Base-by-base conservation (phyloP, 92 coral and sea anemone genomes). In the Diadumene lineata region DNA sequence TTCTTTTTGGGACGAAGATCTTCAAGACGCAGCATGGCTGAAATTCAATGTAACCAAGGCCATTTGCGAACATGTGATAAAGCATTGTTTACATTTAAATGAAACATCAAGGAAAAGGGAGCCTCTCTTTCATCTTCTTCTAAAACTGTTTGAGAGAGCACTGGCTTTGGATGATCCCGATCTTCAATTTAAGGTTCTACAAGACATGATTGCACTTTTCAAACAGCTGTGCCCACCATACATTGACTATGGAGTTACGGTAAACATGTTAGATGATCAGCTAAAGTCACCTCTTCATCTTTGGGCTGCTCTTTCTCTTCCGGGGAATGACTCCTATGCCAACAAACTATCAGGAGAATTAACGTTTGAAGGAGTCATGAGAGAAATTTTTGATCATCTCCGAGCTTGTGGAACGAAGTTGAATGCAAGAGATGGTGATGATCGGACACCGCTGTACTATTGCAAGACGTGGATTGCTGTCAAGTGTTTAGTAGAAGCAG, bases 391-490 rank as follows among this genome's bases (percentile, higher is more conserved):
- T 0, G 0, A 31, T 16, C 56, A 31, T 34, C 76, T 66, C 7
- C 33, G 68, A 7, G 0, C 23, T 9, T 68, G 66, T 55, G 67
- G 75, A 33, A 67, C 68, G 16, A 56, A 18, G 19, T 43, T 66
- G 56, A 68, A 78, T 26, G 51, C 69, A 0, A 53, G 67, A 68
- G 67, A 78, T 31, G 34, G 1, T 44, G 57, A 78, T 0, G 74
- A 68, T 4, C 33, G 68, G 28, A 78, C 68, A 25, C 82, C 82
- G 8, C 28, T 78, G 22, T 76, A 78, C 69, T 16, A 11, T 15
- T 66, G 75, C 58, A 31, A 51, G 55, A 78, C 82, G 0, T 78
- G 82, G 82, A 55, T 51, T 25, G 75, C 82, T 31, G 68, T 53
- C 7, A 78, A 78, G 76, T 30, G 67, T 30, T 56, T 78, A 55